Evolutionary conservation across 2,888 invertebrate genomes (phyloP), one percentile per base, ranked within the genome.

Genomic region (Napeogenes sylphis): DNA sequence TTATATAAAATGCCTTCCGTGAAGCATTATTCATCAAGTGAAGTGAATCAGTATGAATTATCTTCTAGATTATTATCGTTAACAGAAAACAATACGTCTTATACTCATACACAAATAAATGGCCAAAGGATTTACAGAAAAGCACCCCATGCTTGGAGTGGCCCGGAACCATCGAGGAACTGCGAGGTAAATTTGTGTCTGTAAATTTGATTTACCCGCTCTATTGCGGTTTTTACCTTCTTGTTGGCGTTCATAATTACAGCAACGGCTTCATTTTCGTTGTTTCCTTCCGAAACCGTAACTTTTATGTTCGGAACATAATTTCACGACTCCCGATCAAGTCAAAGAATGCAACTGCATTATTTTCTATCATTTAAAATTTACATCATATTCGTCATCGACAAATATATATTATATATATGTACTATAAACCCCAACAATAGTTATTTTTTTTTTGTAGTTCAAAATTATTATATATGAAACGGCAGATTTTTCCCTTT

Each of bases 111-210:
- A 57, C 94, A 94, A 86, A 93, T 93, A 78, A 94, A 94, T 83
- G 94, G 94, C 13, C 94, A 94, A 81, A 83, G 94, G 70, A 92
- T 92, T 76, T 94, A 91, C 78, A 93, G 93, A 69, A 89, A 88
- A 65, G 93, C 93, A 56, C 92, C 93, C 14, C 91, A 92, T 63
- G 86, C 87, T 57, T 90, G 91, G 86, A 82, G 75, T 60, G 91
- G 90, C 45, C 89, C 92, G 13, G 89, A 90, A 70, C 89, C 92
- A 21, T 92, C 88, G 2, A 91, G 93, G 73, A 93, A 92, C 71
- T 92, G 93, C 79, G 94, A 94, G 89, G 91, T 93, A 82, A 82
- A 79, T 35, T 45, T 56, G 12, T 33, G 57, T 55, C 8, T 21
- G 32, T n/a, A 35, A 33, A 13, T 45, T 30, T 56, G 30, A 53